Conservation (phyloP, 2,888 invertebrate species). For the Ormyrus labotus region DNA sequence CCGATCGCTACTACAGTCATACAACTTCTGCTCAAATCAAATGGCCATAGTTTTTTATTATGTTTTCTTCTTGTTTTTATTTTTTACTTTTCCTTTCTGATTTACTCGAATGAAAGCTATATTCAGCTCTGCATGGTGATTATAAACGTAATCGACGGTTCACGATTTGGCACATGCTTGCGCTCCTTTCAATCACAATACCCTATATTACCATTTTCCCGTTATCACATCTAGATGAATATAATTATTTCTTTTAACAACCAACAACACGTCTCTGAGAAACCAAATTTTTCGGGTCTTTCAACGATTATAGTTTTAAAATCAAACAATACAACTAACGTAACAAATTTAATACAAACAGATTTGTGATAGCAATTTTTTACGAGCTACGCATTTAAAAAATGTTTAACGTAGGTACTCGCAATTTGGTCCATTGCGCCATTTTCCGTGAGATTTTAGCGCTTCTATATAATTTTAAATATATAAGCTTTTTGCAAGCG, state of each 20-base stretch:
- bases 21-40: conserved; percentile 31
- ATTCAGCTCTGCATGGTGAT: conserved; percentile 37
- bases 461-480: conserved; percentile 49
- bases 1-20: conserved; percentile 31
- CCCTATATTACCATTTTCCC: conserved; percentile 48
- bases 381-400: conserved; percentile 37
- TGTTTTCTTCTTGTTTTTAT: conserved; percentile 9
- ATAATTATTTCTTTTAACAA: conserved; percentile 47
- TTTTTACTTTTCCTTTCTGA: not conserved
- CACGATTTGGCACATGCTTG: conserved; percentile 56
- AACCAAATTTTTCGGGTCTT: conserved; percentile 40
- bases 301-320: conserved; percentile 38
- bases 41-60: conserved; percentile 17
- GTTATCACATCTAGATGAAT: conserved; percentile 55
- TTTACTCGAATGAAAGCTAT: conserved; percentile 30
- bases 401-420: conserved; percentile 44
- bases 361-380: conserved; percentile 25
- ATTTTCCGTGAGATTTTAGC: conserved; percentile 45
- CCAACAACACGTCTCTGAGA: conserved; percentile 53
- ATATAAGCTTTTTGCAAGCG: conserved; percentile 42
- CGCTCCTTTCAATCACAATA: conserved; percentile 46
- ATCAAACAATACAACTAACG: conserved; percentile 42
- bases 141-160: conserved; percentile 53
- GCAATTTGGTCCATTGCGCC: conserved; percentile 55
- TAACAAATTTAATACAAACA: conserved; percentile 47